Conservation (phyloP, 1,140 invertebrate species). For the Plutomurus gul region DNA sequence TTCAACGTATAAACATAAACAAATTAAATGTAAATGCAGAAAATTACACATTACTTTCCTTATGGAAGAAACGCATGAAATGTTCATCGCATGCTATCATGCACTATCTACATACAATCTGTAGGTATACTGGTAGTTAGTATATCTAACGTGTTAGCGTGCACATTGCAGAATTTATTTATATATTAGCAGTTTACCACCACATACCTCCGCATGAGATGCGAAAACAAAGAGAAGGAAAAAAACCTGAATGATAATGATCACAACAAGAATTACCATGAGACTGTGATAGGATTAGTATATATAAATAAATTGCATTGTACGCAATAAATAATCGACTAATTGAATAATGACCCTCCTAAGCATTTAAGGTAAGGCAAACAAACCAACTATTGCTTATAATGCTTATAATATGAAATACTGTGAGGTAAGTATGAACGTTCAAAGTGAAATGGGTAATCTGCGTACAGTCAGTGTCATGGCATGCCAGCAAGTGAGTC, state of each 20-base stretch:
- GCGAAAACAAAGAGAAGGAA: not conserved
- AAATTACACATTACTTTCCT: constrained; percentile 8
- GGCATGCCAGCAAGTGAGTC: not conserved
- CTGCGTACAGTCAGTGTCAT: not conserved
- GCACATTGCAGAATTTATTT: no score
- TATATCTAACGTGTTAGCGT: no score
- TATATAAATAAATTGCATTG: not conserved
- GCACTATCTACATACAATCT: no score
- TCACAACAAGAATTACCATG: constrained; percentile 10
- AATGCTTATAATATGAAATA: not conserved
- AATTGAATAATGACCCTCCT: constrained; percentile 27
- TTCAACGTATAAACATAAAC: not conserved
- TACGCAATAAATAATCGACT: constrained; percentile 8
- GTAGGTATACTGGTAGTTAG: no score
- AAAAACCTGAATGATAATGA: not conserved
- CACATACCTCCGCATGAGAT: no score
- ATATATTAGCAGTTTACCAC: no score
- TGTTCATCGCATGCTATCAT: not conserved
- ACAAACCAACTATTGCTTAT: not conserved
- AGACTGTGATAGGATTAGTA: constrained; percentile 9
- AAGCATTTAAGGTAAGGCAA: constrained; percentile 7
- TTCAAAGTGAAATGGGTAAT: not conserved
- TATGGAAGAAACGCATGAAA: not conserved
- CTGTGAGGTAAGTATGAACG: no score
- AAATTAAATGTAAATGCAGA: not conserved